phyloP scores from a whole-genome alignment of 2,888 invertebrate species.

The Caenorhabditis zanzibari region DNA sequence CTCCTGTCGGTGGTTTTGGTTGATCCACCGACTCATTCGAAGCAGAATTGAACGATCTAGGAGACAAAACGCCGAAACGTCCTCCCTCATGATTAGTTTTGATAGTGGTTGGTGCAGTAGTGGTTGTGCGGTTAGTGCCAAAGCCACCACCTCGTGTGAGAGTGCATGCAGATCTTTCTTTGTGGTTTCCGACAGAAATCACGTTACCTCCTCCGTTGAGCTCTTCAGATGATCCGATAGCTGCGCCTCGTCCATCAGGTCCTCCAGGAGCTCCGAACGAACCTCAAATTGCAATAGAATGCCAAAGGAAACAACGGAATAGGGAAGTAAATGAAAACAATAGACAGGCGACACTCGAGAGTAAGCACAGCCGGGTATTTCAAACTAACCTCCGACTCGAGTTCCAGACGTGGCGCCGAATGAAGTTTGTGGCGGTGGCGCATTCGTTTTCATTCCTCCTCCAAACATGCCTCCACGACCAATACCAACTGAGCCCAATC shows the following conservation, averaged over 20 bases:
- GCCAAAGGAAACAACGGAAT: slow-evolving; percentile 22
- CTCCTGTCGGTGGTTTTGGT: neutral
- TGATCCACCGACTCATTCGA: neutral
- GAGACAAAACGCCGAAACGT: slow-evolving; percentile 44
- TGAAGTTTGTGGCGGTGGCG: slow-evolving; percentile 64
- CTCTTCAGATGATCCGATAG: slow-evolving; percentile 58
- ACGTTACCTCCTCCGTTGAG: slow-evolving; percentile 57
- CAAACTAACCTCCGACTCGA: slow-evolving; percentile 47
- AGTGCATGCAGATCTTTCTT: slow-evolving; percentile 47
- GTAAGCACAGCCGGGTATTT: neutral
- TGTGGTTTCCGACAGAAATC: slow-evolving; percentile 42
- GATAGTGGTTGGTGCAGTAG: slow-evolving; percentile 21
- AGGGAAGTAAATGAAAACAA: neutral
- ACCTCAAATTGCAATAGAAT: slow-evolving; percentile 36
- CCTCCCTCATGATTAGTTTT: slow-evolving; percentile 57
- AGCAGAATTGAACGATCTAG: slow-evolving; percentile 10
- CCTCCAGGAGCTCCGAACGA: slow-evolving; percentile 23
- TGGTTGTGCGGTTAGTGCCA: slow-evolving; percentile 36
- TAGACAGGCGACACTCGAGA: slow-evolving; percentile 19
- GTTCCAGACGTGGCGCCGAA: slow-evolving; percentile 50
- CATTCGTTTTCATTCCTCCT: slow-evolving; percentile 28
- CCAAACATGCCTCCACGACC: slow-evolving; percentile 49
- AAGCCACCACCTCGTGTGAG: slow-evolving; percentile 47
- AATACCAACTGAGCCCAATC: slow-evolving; percentile 13
- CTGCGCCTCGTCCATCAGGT: slow-evolving; percentile 54